Evolutionary conservation across 1,140 invertebrate genomes (phyloP), one percentile per base, ranked within the genome.

Genomic region (Drosophila murphyi): DNA sequence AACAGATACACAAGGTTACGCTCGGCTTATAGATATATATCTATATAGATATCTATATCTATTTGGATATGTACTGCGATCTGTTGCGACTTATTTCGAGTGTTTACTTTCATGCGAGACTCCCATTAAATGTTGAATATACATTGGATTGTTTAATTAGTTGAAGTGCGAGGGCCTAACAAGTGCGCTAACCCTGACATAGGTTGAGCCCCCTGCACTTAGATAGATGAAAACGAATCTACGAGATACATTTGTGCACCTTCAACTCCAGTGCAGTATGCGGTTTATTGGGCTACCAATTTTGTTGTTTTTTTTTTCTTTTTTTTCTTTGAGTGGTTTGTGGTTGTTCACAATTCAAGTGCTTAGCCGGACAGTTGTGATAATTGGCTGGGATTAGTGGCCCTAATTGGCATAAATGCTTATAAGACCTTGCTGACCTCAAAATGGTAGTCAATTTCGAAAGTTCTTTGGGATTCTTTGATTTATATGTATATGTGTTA

Each of bases 21-120:
- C 29, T 48, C 48, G 31, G 31, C 20, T 60, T 55, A 76, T 39
- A 43, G 39, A 43, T 43, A n/a, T 7, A 41, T 41, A 41, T 10
- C 20, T 20, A 20, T 55, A 76, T 39, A 43, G 39, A 43, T 43
- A n/a, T 7, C 8, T 41, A 41, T 41, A 41, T 10, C 20, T 20
- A 20, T 20, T 20, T 20, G 20, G 20, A 20, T 20, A 20, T n/a
- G 2, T n/a, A 43, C 3, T 10, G 64, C 52, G 39, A 83, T 68
- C 50, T 69, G 62, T 65, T 39, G 35, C 35, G 48, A 52, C 43
- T 52, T 43, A 43, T 59, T 59, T 63, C 29, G 68, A 79, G 78
- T 82, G 72, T 83, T 77, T 87, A 37, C 69, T 65, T 87, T 83
- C 73, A 69, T 83, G 83, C 6, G 3, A 43, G 10, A 43, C 39